Evolutionary conservation across 1,140 invertebrate genomes (phyloP).

Genomic region (Trissolcus basalis): DNA sequence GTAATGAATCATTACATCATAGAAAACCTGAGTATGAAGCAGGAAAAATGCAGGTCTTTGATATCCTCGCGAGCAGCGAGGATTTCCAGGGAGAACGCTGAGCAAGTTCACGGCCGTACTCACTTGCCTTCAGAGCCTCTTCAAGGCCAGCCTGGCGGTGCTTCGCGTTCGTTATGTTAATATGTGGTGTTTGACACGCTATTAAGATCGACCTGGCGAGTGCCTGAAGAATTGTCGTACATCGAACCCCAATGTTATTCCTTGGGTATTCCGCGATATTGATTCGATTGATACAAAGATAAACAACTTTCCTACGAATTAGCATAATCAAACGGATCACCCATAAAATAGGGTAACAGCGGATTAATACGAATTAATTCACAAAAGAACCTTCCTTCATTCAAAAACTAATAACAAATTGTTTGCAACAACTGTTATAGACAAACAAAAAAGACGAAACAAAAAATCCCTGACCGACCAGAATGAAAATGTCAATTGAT

Average conservation of each 20-base stretch:
- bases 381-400: no score
- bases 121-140: constrained; percentile 59
- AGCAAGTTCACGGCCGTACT: constrained; percentile 71
- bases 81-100: constrained; percentile 56
- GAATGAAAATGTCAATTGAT: no score
- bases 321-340: constrained; percentile 32
- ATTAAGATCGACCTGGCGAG: constrained; percentile 54
- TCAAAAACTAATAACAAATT: no score
- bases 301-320: constrained; percentile 7
- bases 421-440: no score
- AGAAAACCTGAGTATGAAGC: constrained; percentile 17
- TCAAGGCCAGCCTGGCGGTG: constrained; percentile 64
- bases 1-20: constrained; percentile 39
- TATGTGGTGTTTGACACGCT: constrained; percentile 52
- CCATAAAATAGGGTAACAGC: no score
- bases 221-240: constrained; percentile 54
- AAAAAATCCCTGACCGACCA: no score
- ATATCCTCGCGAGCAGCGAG: constrained; percentile 32
- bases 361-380: no score
- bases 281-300: not conserved
- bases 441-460: no score
- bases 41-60: constrained; percentile 36
- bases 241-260: constrained; percentile 41
- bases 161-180: constrained; percentile 55
- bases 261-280: constrained; percentile 5